Conservation (phyloP, 2,797 vertebrate species). For the Chelidonichthys spinosus region DNA sequence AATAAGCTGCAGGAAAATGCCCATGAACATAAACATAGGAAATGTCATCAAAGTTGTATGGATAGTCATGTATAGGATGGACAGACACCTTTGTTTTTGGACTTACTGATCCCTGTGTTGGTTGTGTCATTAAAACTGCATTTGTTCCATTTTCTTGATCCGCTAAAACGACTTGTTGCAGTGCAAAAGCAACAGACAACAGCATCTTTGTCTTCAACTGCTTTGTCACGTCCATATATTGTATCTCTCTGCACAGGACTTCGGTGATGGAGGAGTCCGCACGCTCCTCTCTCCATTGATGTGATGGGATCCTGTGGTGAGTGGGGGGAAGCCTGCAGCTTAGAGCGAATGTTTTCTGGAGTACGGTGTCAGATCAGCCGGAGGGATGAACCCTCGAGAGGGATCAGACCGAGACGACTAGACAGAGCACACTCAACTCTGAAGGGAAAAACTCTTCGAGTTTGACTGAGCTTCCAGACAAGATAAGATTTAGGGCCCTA, state of each 20-base stretch:
- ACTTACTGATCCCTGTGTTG: neutral
- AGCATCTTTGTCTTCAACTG: neutral
- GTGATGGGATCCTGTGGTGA: conserved; percentile 40
- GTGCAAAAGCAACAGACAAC: conserved; percentile 19
- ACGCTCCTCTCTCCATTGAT: conserved; percentile 27
- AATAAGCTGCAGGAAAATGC: neutral
- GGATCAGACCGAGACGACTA: conserved; percentile 50
- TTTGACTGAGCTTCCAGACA: conserved; percentile 43
- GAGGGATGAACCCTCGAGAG: conserved; percentile 61
- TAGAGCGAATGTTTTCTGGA: conserved; percentile 41
- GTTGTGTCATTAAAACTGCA: too few relatives aligned
- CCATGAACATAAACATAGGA: neutral
- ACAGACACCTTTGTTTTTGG: neutral
- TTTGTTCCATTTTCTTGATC: neutral
- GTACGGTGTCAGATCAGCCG: conserved; percentile 50
- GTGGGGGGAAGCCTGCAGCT: conserved; percentile 42
- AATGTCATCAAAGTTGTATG: neutral
- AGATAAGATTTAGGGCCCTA: too few relatives aligned
- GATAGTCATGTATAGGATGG: neutral
- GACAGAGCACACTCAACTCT: conserved; percentile 41
- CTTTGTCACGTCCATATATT: conserved; percentile 35
- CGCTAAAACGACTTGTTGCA: conserved; percentile 28
- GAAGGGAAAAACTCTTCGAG: conserved; percentile 28
- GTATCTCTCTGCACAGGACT: conserved; percentile 35
- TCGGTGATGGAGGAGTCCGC: conserved; percentile 37